Conservation (phyloP, 2,113 vertebrate species). For the Tautogolabrus adspersus region DNA sequence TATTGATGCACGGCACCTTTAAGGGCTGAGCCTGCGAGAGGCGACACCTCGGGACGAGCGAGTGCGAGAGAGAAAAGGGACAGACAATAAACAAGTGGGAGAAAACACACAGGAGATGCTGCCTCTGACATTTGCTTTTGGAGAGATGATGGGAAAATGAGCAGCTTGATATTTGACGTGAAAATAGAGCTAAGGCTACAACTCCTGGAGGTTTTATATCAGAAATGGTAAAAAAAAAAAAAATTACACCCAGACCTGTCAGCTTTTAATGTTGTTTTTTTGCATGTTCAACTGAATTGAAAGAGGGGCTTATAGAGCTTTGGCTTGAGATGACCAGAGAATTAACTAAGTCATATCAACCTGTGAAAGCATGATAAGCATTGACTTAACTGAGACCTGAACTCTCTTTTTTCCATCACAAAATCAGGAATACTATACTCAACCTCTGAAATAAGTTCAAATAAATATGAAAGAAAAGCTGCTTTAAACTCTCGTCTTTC, state of each 20-base stretch:
- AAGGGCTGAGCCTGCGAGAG: conserved; percentile 53
- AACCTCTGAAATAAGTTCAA: neutral
- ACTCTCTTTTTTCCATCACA: too few species aligned
- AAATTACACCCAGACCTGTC: neutral
- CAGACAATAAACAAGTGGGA: conserved; percentile 58
- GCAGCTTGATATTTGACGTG: conserved; percentile 30
- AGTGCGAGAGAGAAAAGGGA: conserved; percentile 44
- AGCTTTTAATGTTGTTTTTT: neutral
- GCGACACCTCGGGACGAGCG: conserved; percentile 59
- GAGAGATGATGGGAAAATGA: conserved; percentile 21
- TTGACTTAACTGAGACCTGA: too few species aligned
- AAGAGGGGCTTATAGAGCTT: neutral
- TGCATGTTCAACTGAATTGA: neutral
- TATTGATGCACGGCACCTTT: conserved; percentile 63
- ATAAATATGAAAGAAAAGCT: neutral
- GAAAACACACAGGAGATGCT: conserved; percentile 26
- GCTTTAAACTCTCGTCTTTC: neutral
- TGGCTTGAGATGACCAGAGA: neutral
- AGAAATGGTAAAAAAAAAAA: neutral
- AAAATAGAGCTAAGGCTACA: conserved; percentile 1
- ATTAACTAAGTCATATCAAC: neutral
- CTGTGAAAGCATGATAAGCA: neutral
- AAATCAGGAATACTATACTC: too few species aligned
- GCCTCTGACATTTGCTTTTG: conserved; percentile 49
- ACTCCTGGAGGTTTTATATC: conserved; percentile 11